Evolutionary conservation across 2,888 invertebrate species (phyloP), one percentile per base, ranked within the genome.

Genomic region (Molanna angustata): DNA sequence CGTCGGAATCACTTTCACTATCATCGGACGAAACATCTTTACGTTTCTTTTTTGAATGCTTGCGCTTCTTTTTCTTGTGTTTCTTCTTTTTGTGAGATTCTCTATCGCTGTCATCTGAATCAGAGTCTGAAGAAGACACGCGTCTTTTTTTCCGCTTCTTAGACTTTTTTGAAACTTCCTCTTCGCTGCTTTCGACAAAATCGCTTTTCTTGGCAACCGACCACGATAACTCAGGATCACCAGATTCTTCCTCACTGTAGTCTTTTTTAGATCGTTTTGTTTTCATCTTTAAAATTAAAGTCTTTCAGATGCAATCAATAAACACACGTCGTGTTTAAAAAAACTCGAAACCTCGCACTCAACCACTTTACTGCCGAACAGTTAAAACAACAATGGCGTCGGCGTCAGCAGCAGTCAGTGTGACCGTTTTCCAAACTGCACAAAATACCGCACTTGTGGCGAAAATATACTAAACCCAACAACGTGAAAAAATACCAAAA

Each of bases 51-150:
- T 77, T 77, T 13, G 63, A 65, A 53, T 76, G 76, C 62, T 76
- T 76, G 67, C 73, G 75, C 66, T 76, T 77, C 66, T 77, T 77
- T 61, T 76, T 76, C 67, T 76, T 76, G 52, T 76, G 76, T 60
- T 76, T 77, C 16, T 75, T 72, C 65, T 74, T 76, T 58, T 76
- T 76, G 3, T 67, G 62, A 16, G 72, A 72, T 54, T 50, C 50
- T 31, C 33, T 49, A 16, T 68, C 71, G 43, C 72, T 73, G 0
- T 72, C 71, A 52, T 72, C 71, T 49, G 73, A 73, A 17, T 74
- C 75, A 7, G 74, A 73, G 48, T 71, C 70, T 13, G 75, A 72
- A 52, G 72, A 71, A 44, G 72, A 70, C 37, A 64, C 73, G 64
- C 71, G 74, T 56, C 68, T 70, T 42, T 52, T 59, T 44, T 52